Evolutionary conservation across 2,797 vertebrate species (phyloP), one percentile per base, ranked within the genome.

Genomic region (Amazona ochrocephala): DNA sequence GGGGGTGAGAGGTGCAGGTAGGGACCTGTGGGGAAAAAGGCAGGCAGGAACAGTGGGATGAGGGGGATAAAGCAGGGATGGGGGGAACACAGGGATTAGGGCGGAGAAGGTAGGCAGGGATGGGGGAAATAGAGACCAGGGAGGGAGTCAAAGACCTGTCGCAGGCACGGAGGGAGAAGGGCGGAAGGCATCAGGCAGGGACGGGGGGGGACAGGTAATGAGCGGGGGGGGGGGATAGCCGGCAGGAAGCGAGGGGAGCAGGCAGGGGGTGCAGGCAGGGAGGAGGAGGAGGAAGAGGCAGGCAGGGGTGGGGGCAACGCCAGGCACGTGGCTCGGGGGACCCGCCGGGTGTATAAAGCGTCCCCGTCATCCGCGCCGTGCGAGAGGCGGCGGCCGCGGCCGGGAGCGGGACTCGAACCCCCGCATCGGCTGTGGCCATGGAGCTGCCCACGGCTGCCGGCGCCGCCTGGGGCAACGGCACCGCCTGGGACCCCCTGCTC

Each of bases 401-500:
- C 7, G 32, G 74, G 23, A 58, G 64, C 54, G 84, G 61, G 78
- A 18, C 42, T 47, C 65, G 65, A 37, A 32, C 48, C 48, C 15
- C 8, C 7, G 4, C 0, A 6, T 84, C 53, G 72, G 30, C 64
- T 72, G 87, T 24, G 66, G 64, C 42, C 67, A 90, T 29, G 93
- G 92, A 60, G 85, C 81, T 66, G 45, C 98, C 97, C 84, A 98
- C 96, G 45, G 97, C 97, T 90, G 88, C 77, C 13, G 96, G 89
- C 66, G 91, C 97, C 48, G 13, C 26, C 23, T 97, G 97, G 96
- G 96, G 90, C 94, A 99, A 99, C 74, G 91, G 81, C 3, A 98
- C 98, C 13, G 72, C 87, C 41, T 93, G 95, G 78, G 96, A 92
- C 26, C 62, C 93, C 72, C 67, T 97, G 66, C 72, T 97, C 21